These are phyloP conservation scores for Brachionus sp. DNA, from an alignment of 1,140 invertebrate genomes.

Conservation along the genomic window DNA sequence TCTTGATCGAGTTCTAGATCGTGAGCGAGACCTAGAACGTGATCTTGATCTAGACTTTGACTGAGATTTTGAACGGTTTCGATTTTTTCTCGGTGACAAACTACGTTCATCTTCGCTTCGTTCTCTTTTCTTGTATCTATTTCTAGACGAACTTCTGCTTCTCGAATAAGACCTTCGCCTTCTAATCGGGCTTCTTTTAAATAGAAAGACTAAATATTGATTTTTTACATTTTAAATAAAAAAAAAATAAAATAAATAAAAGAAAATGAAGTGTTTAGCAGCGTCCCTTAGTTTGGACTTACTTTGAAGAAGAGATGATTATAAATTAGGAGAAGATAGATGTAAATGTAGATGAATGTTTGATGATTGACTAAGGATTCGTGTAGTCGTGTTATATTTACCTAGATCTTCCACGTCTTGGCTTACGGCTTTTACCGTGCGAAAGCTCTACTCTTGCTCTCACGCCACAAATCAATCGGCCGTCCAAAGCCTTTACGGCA, in stretches of 20 bases:
- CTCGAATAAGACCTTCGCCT: background rate
- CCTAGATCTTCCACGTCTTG: conserved; percentile 22
- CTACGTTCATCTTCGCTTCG: background rate
- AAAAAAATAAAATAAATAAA: too few species aligned
- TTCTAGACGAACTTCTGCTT: background rate
- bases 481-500: conserved; percentile 83
- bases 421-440: conserved; percentile 64
- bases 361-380: background rate
- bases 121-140: background rate
- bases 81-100: background rate
- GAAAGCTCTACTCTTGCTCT: conserved; percentile 86
- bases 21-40: background rate
- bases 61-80: background rate
- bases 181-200: background rate
- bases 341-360: background rate
- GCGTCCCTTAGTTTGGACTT: background rate
- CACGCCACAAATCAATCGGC: conserved; percentile 77
- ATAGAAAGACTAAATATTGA: background rate
- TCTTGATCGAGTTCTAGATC: background rate
- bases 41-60: background rate
- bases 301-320: background rate
- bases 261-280: background rate
- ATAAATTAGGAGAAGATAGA: background rate
- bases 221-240: background rate
- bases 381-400: conserved; percentile 1